Conservation (phyloP, 2,888 invertebrate species). For the Pollenia amentaria region DNA sequence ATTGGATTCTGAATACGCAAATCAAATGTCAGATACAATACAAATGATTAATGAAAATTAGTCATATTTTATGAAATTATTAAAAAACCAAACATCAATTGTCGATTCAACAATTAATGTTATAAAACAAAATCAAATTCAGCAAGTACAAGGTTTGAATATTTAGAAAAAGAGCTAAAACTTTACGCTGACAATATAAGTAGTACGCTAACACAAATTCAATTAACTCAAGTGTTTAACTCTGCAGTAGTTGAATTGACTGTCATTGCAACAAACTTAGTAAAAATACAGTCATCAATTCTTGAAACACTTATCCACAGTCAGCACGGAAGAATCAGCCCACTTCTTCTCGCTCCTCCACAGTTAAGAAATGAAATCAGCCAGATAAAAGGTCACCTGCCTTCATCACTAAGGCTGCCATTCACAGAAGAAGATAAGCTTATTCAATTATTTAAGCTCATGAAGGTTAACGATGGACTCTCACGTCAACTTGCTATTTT, state of each 20-base stretch:
- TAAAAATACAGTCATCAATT: neutral
- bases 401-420: too few relatives aligned
- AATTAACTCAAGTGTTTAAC: neutral
- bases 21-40: constrained; percentile 5
- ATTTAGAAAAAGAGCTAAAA: neutral
- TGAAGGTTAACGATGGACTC: too few relatives aligned
- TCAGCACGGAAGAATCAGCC: neutral
- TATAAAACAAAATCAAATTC: neutral
- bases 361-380: too few relatives aligned
- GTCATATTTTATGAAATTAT: neutral
- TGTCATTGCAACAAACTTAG: neutral
- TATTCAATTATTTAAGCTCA: too few relatives aligned
- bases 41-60: too few relatives aligned
- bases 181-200: too few relatives aligned
- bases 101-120: neutral
- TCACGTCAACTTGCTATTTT: too few relatives aligned
- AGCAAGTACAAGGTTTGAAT: neutral
- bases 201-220: too few relatives aligned
- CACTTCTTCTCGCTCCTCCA: too few relatives aligned
- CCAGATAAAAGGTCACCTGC: too few relatives aligned
- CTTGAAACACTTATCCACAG: neutral
- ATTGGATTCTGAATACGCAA: neutral
- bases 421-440: too few relatives aligned
- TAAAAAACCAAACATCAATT: constrained; percentile 12
- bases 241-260: neutral